Percentiles rank a stretch among this genome's conserved stretches.
Evolutionary conservation across 1,140 invertebrate species (phyloP).

Genomic region (Holcopasites calliopsidis): DNA sequence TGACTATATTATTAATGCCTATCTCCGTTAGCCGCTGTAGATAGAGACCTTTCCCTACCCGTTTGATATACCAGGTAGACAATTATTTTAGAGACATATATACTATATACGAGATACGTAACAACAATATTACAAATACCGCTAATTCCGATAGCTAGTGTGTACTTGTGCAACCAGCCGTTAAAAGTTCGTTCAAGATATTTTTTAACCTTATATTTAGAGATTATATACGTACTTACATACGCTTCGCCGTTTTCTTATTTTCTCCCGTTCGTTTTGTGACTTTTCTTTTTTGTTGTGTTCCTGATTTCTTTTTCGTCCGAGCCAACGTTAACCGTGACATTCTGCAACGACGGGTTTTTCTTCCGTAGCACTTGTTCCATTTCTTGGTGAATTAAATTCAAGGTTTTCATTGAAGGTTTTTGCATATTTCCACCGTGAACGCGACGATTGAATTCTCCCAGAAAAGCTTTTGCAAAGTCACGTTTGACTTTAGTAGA

Average conservation of each 20-base stretch:
- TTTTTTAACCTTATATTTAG: slow-evolving; percentile 46
- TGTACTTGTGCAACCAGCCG: slow-evolving; percentile 53
- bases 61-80: slow-evolving; percentile 43
- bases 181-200: slow-evolving; percentile 39
- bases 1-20: slow-evolving; percentile 5
- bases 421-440: fast-evolving
- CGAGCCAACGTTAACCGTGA: slow-evolving; percentile 51
- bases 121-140: slow-evolving; percentile 34
- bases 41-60: slow-evolving; percentile 35
- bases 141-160: slow-evolving; percentile 51
- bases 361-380: slow-evolving; percentile 1
- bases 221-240: slow-evolving; percentile 15
- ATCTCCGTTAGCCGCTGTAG: slow-evolving; percentile 32
- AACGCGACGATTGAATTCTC: no score
- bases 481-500: no score
- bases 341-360: slow-evolving; percentile 74
- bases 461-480: no score
- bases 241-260: slow-evolving; percentile 37
- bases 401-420: not conserved
- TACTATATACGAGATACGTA: slow-evolving; percentile 41
- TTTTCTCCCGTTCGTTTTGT: not conserved
- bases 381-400: not conserved
- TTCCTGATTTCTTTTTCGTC: not conserved
- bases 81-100: slow-evolving; percentile 29
- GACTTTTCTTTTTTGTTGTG: not conserved